Percentiles rank a stretch among this genome's conserved stretches.
Conservation (phyloP, 2,888 invertebrate genomes). For the Hirtodrosophila cameraria region DNA sequence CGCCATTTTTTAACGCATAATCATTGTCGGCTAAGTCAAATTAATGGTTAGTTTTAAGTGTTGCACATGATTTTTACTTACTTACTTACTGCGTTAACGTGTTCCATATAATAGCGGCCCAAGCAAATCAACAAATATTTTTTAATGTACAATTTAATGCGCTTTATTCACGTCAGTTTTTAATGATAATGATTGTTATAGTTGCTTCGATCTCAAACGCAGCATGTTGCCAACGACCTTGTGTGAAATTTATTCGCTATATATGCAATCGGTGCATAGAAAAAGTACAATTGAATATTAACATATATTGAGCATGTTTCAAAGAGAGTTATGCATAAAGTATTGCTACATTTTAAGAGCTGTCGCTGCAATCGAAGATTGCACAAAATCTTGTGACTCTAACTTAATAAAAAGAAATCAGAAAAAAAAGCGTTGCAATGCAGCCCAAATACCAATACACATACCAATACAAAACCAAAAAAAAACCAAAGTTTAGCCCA, state of each 20-base stretch:
- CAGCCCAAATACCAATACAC: slow-evolving; percentile 41
- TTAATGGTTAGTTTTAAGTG: slow-evolving; percentile 60
- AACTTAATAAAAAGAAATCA: slow-evolving; percentile 41
- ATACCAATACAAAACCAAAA: slow-evolving; percentile 1
- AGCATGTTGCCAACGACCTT: slow-evolving; percentile 31
- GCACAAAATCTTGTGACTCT: slow-evolving; percentile 50
- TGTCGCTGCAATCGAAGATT: slow-evolving; percentile 24
- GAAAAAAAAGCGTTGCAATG: slow-evolving; percentile 68
- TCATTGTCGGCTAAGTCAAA: slow-evolving; percentile 32
- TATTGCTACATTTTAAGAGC: slow-evolving; percentile 21
- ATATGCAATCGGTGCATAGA: slow-evolving; percentile 25
- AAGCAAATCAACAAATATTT: slow-evolving; percentile 18
- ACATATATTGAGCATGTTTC: slow-evolving; percentile 16
- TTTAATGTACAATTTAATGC: slow-evolving; percentile 49
- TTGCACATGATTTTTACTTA: slow-evolving; percentile 55
- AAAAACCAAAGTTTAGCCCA: slow-evolving; percentile 17
- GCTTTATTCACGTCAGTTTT: slow-evolving; percentile 47
- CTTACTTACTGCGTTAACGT: slow-evolving; percentile 36
- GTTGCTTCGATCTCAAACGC: slow-evolving; percentile 8
- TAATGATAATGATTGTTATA: slow-evolving; percentile 60
- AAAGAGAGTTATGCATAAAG: slow-evolving; percentile 26
- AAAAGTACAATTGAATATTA: slow-evolving; percentile 22
- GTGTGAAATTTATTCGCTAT: slow-evolving; percentile 33
- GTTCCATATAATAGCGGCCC: slow-evolving; percentile 32
- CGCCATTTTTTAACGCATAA: slow-evolving; percentile 50